Evolutionary conservation across 2,888 invertebrate species (phyloP), one percentile per base, ranked within the genome.

Genomic region (Drosophila diplacantha): DNA sequence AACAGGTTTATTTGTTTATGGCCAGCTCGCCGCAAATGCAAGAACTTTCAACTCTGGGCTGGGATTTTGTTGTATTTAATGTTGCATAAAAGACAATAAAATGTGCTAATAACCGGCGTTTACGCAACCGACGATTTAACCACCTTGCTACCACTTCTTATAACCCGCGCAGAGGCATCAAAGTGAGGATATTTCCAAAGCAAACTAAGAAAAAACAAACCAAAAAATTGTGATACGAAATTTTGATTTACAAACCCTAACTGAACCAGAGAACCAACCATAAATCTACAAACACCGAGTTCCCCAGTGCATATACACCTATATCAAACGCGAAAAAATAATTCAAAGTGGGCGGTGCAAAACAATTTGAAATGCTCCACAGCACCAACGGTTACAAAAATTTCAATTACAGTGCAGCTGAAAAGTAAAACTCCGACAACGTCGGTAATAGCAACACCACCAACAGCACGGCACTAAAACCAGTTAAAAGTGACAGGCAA

Each of bases 1-100:
- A 81, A 81, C 80, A 82, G 80, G 80, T 82, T 81, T 81, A 74
- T 74, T 80, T 81, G 77, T 75, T 77, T 77, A 75, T 61, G 65
- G 60, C 73, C 55, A 73, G 69, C 43, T 54, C 29, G 56, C 56
- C 35, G 58, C 47, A 38, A 37, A n/a, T 66, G 67, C 59, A 58
- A 47, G 64, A 67, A 60, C 49, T 66, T 67, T 66, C 38, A 53
- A 59, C 51, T 66, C 43, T 20, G 26, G 51, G 51, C 61, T 5
- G 47, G 37, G 37, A 58, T 32, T 47, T 18, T 32, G 51, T 24
- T 39, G 38, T 18, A 14, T 44, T 37, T 5, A 24, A 12, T 43
- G 50, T 49, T 60, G 43, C 59, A 49, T 34, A 39, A 66, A 56
- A 29, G 20, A n/a, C 31, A 51, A 56, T 26, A 32, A 35, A 52